Base-by-base conservation (phyloP, 2,113 vertebrate genomes). In the Turnix velox region DNA sequence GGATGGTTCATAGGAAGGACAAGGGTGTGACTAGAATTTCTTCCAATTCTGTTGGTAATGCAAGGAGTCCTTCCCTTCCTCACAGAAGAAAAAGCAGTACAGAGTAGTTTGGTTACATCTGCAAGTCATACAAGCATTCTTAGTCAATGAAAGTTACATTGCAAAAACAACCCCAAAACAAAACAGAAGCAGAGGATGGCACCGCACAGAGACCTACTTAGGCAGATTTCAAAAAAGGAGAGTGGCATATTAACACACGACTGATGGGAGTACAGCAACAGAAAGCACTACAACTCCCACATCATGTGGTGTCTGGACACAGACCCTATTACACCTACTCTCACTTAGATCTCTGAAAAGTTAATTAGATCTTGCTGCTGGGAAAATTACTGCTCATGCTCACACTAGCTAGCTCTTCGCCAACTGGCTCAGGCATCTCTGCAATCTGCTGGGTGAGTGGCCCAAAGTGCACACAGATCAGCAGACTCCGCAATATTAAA, bases 391-490 rank as follows among this genome's bases (percentile, higher is more conserved):
- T 65, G 67, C 23, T 75, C 22, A 62, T 82, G 37, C 45, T 73
- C 61, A 28, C 42, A 48, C 16, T 14, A 62, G 30, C 16, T 14
- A 62, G 30, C 28, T 84, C 73, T 17, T 3, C 48, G 40, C 0
- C 0, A 68, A 14, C 84, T 63, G 69, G 48, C 58, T 94, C 45
- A 24, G 66, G 39, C 62, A 35, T n/a, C 54, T 54, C 81, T 72
- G 33, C 43, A 73, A 52, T 76, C 66, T 91, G 66, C 57, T 42
- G 17, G 10, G 4, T 48, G 71, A 40, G 75, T 87, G 62, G 78
- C 81, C 57, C 80, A 88, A 54, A 31, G 35, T 66, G 45, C 87
- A 71, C 77, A 57, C 48, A 84, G 86, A 92, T 49, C 77, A 62
- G 69, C 69, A 65, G 8, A 6, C 39, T 58, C 52, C 43, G 62